Percentiles rank a stretch among this genome's conserved stretches.
These are phyloP conservation scores for Sebastes iracundus DNA, from an alignment of 2,797 vertebrate genomes.

Conservation along the genomic window DNA sequence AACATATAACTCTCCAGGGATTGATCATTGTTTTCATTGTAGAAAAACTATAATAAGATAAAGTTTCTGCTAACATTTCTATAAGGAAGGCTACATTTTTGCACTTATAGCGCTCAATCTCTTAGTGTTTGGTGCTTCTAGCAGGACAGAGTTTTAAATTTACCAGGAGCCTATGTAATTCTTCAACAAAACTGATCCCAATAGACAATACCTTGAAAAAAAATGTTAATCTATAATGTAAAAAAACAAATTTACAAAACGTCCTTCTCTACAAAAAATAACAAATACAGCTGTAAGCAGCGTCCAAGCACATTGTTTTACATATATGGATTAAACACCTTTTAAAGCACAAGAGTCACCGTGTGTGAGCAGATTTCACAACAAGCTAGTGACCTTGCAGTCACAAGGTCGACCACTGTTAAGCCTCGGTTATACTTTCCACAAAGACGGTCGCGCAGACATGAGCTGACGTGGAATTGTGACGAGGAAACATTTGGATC, in stretches of 20 bases:
- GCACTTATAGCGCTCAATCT: neutral
- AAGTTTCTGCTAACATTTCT: neutral
- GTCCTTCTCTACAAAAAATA: neutral
- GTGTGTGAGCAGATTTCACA: neutral
- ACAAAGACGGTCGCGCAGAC: too few relatives aligned
- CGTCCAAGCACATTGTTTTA: neutral
- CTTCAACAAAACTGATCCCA: neutral
- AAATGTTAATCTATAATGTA: neutral
- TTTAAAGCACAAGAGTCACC: neutral
- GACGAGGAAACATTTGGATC: too few relatives aligned
- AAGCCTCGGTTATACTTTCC: too few relatives aligned
- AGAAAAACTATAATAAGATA: neutral
- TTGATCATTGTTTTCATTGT: neutral
- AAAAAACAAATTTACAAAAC: too few relatives aligned
- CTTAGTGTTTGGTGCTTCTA: neutral
- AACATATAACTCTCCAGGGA: neutral
- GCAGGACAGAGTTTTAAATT: neutral
- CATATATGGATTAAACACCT: neutral
- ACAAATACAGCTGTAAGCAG: neutral
- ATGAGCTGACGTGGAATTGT: too few relatives aligned
- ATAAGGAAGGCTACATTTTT: neutral
- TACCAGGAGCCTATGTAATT: neutral
- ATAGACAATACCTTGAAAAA: neutral
- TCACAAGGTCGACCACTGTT: too few relatives aligned
- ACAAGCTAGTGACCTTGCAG: neutral